Conservation (phyloP, 2,888 invertebrate species). For the Diadromus collaris region DNA sequence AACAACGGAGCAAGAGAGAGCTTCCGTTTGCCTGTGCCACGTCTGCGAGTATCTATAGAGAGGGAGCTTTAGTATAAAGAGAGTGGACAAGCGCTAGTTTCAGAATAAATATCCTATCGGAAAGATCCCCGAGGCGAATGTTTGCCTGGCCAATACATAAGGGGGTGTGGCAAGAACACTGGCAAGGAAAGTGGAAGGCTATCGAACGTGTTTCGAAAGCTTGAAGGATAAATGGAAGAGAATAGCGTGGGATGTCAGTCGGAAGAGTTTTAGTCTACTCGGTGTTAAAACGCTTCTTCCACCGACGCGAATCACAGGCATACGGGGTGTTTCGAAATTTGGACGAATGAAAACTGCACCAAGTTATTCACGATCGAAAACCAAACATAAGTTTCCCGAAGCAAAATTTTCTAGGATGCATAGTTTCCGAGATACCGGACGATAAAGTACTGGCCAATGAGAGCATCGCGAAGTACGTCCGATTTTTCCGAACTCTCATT, state of each 20-base stretch:
- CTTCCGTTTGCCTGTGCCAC: slow-evolving; percentile 35
- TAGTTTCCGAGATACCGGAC: not conserved
- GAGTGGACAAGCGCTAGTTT: slow-evolving; percentile 42
- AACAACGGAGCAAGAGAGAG: slow-evolving; percentile 28
- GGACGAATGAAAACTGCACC: not conserved
- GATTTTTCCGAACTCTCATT: not conserved
- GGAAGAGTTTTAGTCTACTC: slow-evolving; percentile 1
- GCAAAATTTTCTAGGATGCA: not conserved
- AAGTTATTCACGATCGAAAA: not conserved
- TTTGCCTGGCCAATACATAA: slow-evolving; percentile 31
- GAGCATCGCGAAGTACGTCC: not conserved
- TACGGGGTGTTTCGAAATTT: not conserved
- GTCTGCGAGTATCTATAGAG: not conserved
- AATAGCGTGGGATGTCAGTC: slow-evolving; percentile 15
- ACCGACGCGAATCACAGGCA: not conserved
- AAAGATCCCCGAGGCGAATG: slow-evolving; percentile 27
- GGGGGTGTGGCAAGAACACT: not conserved
- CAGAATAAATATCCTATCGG: slow-evolving; percentile 50
- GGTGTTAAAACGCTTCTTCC: not conserved
- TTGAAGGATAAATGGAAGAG: slow-evolving; percentile 2
- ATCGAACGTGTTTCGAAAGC: slow-evolving; percentile 15
- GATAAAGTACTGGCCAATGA: slow-evolving; percentile 6
- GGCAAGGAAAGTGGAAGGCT: slow-evolving; percentile 1
- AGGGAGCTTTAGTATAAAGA: slow-evolving; percentile 28
- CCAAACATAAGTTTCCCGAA: not conserved